These are phyloP conservation scores for Cephus pulcher DNA, from an alignment of 2,888 invertebrate genomes.

Conservation along the genomic window DNA sequence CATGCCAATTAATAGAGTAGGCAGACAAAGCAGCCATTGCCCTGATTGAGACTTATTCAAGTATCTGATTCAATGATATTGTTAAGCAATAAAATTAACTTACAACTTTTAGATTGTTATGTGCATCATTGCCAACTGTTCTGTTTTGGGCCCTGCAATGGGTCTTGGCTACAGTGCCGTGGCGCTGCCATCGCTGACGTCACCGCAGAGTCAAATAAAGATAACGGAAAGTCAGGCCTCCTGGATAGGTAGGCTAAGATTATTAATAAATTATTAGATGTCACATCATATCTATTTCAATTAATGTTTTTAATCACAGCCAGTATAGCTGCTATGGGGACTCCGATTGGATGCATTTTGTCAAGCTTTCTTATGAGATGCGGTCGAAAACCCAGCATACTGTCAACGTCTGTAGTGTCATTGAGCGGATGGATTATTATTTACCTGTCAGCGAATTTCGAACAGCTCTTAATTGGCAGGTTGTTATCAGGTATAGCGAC, in stretches of 20 bases:
- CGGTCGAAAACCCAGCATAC: conserved; percentile 68
- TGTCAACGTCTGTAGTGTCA: conserved; percentile 67
- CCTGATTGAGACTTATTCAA: not conserved
- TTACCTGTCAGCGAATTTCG: conserved; percentile 62
- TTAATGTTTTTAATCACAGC: conserved; percentile 61
- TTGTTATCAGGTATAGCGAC: conserved; percentile 68
- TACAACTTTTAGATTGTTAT: conserved; percentile 64
- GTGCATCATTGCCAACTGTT: conserved; percentile 68
- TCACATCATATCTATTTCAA: not conserved
- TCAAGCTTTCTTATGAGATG: conserved; percentile 69
- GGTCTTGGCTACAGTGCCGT: conserved; percentile 72
- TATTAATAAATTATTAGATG: not conserved
- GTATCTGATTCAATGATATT: not conserved
- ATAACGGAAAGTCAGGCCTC: conserved; percentile 66
- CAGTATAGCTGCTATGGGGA: conserved; percentile 69
- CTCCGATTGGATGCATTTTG: conserved; percentile 70
- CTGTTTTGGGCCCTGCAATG: conserved; percentile 71
- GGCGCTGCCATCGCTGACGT: conserved; percentile 65
- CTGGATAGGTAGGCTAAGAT: conserved; percentile 69
- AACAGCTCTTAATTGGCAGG: conserved; percentile 66
- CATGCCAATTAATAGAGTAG: not conserved
- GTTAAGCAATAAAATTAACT: conserved; percentile 2
- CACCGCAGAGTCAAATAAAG: conserved; percentile 50
- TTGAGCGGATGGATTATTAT: conserved; percentile 70
- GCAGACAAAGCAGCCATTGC: not conserved